These are phyloP conservation scores for Phocides pigmalion DNA, from an alignment of 1,140 invertebrate genomes.

Conservation along the genomic window DNA sequence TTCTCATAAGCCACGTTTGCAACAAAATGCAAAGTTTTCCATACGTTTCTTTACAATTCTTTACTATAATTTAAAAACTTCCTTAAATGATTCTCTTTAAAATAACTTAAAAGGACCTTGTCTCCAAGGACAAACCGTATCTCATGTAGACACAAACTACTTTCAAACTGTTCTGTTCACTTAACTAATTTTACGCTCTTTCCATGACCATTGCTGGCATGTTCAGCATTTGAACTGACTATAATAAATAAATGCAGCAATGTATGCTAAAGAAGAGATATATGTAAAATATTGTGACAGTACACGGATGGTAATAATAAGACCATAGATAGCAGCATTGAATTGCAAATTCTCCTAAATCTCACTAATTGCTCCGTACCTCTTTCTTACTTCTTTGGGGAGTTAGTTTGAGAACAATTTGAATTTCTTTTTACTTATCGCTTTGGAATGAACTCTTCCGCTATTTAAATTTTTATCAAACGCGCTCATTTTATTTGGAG, in stretches of 20 bases:
- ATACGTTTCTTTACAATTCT: neutral
- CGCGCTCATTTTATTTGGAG: neutral
- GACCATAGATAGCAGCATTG: conserved; percentile 40
- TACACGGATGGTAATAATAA: conserved; percentile 12
- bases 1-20: no score
- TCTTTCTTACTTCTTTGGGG: conserved; percentile 36
- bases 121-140: neutral
- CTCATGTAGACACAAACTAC: neutral
- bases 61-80: neutral
- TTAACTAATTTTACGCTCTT: conserved; percentile 1
- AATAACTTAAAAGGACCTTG: conserved; percentile 1
- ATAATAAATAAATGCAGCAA: neutral
- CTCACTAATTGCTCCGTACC: conserved; percentile 49
- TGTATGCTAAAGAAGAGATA: neutral
- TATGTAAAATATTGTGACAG: neutral
- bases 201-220: neutral
- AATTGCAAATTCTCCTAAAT: conserved; percentile 53
- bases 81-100: neutral
- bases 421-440: conserved; percentile 40
- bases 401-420: conserved; percentile 48
- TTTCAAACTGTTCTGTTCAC: neutral
- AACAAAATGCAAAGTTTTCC: no score
- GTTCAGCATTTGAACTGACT: neutral
- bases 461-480: conserved; percentile 26
- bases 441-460: conserved; percentile 39